These are phyloP conservation scores for Tupaia tana DNA, from an alignment of 2,113 vertebrate genomes.

Conservation along the genomic window DNA sequence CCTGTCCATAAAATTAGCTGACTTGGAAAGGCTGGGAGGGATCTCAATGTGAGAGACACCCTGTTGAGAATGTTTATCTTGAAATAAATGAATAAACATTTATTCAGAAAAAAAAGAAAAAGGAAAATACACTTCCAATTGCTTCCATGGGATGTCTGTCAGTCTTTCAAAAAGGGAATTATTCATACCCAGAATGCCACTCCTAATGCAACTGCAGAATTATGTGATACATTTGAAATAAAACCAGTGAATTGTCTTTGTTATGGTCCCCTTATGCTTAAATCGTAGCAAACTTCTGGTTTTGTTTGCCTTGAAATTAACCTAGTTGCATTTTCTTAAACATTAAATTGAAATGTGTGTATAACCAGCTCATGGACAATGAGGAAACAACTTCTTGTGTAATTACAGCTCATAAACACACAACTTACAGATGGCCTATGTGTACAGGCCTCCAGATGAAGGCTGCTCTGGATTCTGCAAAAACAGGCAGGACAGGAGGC, in stretches of 20 bases:
- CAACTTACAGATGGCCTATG: not conserved
- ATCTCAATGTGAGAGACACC: no score
- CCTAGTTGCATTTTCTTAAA: not conserved
- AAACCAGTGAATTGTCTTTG: not conserved
- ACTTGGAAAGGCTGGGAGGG: no score
- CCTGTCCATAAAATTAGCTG: no score
- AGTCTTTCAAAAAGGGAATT: not conserved
- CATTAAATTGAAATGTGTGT: not conserved
- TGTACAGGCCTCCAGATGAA: not conserved
- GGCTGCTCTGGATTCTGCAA: not conserved
- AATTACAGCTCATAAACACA: not conserved
- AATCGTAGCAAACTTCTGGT: not conserved
- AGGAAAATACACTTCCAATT: not conserved
- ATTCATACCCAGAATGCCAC: not conserved
- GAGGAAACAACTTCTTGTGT: not conserved
- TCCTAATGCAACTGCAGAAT: not conserved
- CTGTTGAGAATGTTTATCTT: no score
- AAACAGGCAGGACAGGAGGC: not conserved
- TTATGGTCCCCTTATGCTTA: slow-evolving; percentile 11
- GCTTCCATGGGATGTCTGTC: not conserved
- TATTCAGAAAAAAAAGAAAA: not conserved
- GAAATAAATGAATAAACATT: no score
- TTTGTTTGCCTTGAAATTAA: slow-evolving; percentile 48
- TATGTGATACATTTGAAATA: not conserved
- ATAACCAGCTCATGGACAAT: not conserved